A percentile compares a stretch with the other conserved stretches of the same genome.
Conservation (phyloP, 2,113 vertebrate genomes). For the Bujurquina vittata region DNA sequence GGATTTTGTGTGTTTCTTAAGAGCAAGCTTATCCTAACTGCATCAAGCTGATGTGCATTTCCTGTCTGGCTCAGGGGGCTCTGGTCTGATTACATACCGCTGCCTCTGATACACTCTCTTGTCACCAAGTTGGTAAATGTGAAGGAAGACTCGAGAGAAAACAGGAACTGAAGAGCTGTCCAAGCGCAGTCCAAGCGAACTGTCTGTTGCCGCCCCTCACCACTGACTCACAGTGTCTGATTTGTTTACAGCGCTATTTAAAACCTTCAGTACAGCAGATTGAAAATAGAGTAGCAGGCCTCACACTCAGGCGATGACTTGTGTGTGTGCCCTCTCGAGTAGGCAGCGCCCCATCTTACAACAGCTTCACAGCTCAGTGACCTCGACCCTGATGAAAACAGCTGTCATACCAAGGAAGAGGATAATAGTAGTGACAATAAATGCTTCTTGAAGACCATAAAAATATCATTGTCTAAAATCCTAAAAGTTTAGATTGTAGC, state of each 20-base stretch:
- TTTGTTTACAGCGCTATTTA: slow-evolving; percentile 32
- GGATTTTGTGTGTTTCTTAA: neutral
- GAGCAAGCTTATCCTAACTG: neutral
- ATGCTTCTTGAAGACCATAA: slow-evolving; percentile 23
- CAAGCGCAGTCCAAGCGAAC: slow-evolving; percentile 20
- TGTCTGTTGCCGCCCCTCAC: neutral
- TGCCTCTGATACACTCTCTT: slow-evolving; percentile 67
- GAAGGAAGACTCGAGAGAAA: slow-evolving; percentile 49
- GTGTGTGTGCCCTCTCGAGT: slow-evolving; percentile 45
- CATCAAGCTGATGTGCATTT: slow-evolving; percentile 21
- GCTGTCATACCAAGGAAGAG: slow-evolving; percentile 63
- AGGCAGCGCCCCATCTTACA: slow-evolving; percentile 49
- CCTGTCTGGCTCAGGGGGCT: neutral
- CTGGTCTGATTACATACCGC: slow-evolving; percentile 35
- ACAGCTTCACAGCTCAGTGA: slow-evolving; percentile 62
- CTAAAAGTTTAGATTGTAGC: slow-evolving; percentile 12
- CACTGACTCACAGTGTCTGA: neutral
- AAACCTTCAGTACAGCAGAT: neutral
- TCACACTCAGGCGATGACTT: slow-evolving; percentile 52
- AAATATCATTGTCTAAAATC: slow-evolving; percentile 7
- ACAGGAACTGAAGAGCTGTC: slow-evolving; percentile 27
- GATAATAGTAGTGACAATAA: slow-evolving; percentile 46
- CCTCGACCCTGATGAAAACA: slow-evolving; percentile 64
- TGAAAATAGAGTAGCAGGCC: slow-evolving; percentile 3
- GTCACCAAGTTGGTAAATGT: slow-evolving; percentile 75